A percentile compares a stretch with the other conserved stretches of the same genome.
These are phyloP conservation scores for Acromyrmex heyeri DNA, from an alignment of 1,140 invertebrate species.

Conservation along the genomic window DNA sequence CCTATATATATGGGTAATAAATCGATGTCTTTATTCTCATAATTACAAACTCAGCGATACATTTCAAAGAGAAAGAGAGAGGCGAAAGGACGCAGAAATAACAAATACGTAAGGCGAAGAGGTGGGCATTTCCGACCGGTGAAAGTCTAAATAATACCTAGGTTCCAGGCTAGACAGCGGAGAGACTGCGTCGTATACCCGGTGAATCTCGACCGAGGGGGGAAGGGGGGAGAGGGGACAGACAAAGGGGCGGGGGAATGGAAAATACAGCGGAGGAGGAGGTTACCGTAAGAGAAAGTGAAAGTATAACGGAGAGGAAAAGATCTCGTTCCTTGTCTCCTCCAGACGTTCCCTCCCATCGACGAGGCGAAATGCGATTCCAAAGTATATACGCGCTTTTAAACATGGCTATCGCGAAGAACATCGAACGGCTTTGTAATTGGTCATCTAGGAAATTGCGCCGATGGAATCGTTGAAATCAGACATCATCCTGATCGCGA, in stretches of 20 bases:
- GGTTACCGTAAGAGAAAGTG: slow-evolving; percentile 73
- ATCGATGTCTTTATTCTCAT: not conserved
- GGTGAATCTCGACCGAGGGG: slow-evolving; percentile 66
- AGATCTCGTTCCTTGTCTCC: slow-evolving; percentile 70
- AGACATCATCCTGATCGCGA: not conserved
- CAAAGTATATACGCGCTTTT: slow-evolving; percentile 45
- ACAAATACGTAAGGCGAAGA: slow-evolving; percentile 71
- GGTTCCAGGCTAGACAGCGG: slow-evolving; percentile 72
- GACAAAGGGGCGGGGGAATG: slow-evolving; percentile 39
- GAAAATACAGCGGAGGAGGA: slow-evolving; percentile 68
- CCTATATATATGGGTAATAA: not conserved
- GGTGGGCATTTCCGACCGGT: slow-evolving; percentile 70
- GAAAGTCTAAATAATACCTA: slow-evolving; percentile 76
- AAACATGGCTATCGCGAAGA: slow-evolving; percentile 39
- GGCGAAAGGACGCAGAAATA: slow-evolving; percentile 56
- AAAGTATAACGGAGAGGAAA: slow-evolving; percentile 75
- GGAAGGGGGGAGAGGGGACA: not conserved
- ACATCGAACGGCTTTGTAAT: slow-evolving; percentile 44
- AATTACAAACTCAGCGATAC: slow-evolving; percentile 7
- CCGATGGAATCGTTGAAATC: not conserved
- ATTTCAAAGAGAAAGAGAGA: slow-evolving; percentile 15
- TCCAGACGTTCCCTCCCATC: slow-evolving; percentile 65
- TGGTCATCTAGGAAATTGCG: not conserved
- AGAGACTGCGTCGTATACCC: slow-evolving; percentile 75
- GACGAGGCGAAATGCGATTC: slow-evolving; percentile 52